A percentile compares a stretch with the other conserved stretches of the same genome.
Conservation (phyloP, 2,113 vertebrate genomes). For the Mirza zaza region DNA sequence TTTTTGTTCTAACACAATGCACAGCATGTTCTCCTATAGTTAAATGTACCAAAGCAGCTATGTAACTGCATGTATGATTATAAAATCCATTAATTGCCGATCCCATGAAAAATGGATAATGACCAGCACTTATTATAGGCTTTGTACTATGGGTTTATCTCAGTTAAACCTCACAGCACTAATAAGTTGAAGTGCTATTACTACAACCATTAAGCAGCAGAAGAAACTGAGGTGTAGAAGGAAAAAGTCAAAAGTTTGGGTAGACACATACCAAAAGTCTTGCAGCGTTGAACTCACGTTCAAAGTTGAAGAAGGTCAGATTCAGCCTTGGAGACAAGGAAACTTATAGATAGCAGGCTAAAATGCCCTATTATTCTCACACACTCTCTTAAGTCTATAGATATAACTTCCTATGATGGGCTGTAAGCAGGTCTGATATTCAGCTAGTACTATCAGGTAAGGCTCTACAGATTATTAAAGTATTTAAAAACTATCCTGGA, state of each 20-base stretch:
- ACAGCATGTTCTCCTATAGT: not conserved
- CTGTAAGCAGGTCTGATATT: not conserved
- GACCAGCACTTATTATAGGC: not conserved
- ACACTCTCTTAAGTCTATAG: not conserved
- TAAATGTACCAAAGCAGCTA: not conserved
- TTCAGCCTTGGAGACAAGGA: not conserved
- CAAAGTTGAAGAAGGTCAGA: not conserved
- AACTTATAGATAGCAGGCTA: not conserved
- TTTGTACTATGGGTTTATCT: not conserved
- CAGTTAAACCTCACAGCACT: not conserved
- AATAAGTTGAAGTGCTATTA: not conserved
- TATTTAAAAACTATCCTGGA: not conserved
- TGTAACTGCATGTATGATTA: not conserved
- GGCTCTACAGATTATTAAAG: not conserved
- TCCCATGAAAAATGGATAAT: not conserved
- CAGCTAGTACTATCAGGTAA: not conserved
- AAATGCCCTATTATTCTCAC: not conserved
- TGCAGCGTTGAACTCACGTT: not conserved
- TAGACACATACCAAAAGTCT: not conserved
- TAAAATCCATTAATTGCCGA: not conserved
- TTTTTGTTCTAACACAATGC: conserved; percentile 30
- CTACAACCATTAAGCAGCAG: not conserved
- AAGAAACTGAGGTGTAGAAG: not conserved
- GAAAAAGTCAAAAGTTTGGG: not conserved
- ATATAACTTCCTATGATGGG: not conserved